Base-by-base conservation (phyloP, 2,113 vertebrate genomes). In the Engystomops pustulosus region DNA sequence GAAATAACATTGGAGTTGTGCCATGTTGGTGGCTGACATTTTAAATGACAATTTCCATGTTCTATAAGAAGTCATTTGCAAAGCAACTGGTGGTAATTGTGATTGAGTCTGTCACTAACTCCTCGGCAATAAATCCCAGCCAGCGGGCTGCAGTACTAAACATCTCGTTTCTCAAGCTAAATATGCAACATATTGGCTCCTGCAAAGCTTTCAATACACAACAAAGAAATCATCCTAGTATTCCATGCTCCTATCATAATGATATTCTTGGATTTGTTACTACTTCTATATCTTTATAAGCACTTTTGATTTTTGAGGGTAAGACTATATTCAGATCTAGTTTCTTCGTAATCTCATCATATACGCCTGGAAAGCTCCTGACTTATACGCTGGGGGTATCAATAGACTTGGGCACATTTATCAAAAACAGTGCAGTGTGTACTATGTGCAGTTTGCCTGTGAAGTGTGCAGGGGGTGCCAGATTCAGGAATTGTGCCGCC, bases 21-120 rank as follows among this genome's bases (percentile, higher is more conserved):
- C 80, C 69, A 72, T 82, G 80, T 60, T 60, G 68, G 68, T 72
- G 27, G 80, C 80, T 82, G 80, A 82, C 67, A 74, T 72, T 72
- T 82, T 72, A 72, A 82, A 82, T 82, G 80, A 72, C 80, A 82
- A 82, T 72, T 70, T 82, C 69, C 68, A 72, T 72, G 69, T 82
- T 72, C 68, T 58, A 82, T 53, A 45, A 82, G 69, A 72, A 82
- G 49, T 72, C 80, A 82, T 82, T 82, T 72, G 80, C 51, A 82
- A 82, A 72, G 68, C 80, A 60, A 72, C 51, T 82, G 80, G 80
- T 82, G 68, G 69, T 72, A 82, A 82, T 82, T 82, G 80, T 82
- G 34, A 82, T 27, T 72, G 67, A 72, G 51, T 72, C 68, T 72
- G 80, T 81, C 79, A 81, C 79, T 71, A 81, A 71, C 79, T 51